Evolutionary conservation across 2,797 vertebrate species (phyloP).

Genomic region (Siniperca scherzeri): DNA sequence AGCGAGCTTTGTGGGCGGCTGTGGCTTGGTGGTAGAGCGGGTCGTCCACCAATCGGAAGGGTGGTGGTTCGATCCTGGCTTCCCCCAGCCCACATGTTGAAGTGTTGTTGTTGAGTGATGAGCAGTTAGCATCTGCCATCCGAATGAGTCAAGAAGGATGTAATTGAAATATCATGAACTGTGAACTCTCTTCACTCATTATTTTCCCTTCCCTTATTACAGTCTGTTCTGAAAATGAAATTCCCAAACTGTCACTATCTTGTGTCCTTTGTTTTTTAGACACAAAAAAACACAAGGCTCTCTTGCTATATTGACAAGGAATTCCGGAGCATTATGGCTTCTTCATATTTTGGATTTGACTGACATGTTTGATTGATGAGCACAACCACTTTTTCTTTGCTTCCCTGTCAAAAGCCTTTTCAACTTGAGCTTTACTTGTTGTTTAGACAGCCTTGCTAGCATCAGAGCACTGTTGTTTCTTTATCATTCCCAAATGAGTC

Average conservation of each 20-base stretch:
- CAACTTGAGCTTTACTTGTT: not conserved
- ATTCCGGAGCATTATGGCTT: not conserved
- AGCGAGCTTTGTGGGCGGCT: no score
- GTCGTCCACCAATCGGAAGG: no score
- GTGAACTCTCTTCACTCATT: not conserved
- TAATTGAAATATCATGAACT: not conserved
- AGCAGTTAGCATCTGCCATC: no score
- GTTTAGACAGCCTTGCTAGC: not conserved
- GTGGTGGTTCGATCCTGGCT: no score
- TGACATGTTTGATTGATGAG: not conserved
- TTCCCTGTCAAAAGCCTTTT: not conserved
- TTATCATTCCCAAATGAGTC: not conserved
- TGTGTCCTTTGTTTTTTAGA: not conserved
- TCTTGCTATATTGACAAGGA: not conserved
- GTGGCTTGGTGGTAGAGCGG: no score
- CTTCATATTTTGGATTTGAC: not conserved
- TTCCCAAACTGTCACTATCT: not conserved
- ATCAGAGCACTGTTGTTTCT: not conserved
- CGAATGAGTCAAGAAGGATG: not conserved
- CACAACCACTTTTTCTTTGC: not conserved
- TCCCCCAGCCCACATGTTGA: no score
- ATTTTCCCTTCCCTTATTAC: not conserved
- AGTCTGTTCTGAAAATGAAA: not conserved
- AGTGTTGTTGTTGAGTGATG: no score
- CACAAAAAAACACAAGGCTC: not conserved